Percentiles rank a stretch among this genome's conserved stretches.
These are phyloP conservation scores for Trachelus tabidus DNA, from an alignment of 2,888 invertebrate species.

Conservation along the genomic window DNA sequence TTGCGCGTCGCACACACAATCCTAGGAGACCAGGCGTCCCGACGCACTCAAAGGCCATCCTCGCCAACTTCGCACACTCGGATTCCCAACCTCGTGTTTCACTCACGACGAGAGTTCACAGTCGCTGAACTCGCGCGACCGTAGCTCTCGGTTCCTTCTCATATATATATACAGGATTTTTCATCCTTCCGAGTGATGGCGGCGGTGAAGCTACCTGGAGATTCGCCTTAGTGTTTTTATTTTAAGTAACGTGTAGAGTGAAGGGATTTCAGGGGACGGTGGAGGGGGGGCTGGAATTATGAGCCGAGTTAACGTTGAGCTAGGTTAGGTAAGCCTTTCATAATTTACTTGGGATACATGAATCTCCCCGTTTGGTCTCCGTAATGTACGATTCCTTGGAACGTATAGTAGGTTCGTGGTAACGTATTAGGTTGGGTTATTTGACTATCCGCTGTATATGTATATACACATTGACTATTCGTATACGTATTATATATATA, in stretches of 20 bases:
- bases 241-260: not conserved
- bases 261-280: not conserved
- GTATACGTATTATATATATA: not conserved
- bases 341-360: not conserved
- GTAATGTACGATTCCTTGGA: not conserved
- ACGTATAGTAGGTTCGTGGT: not conserved
- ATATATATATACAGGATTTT: not conserved
- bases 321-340: not conserved
- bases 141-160: not conserved
- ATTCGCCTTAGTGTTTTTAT: not conserved
- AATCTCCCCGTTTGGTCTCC: not conserved
- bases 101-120: not conserved
- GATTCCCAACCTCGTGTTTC: not conserved
- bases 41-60: not conserved
- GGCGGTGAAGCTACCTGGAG: not conserved
- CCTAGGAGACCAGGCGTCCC: not conserved
- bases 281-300: not conserved
- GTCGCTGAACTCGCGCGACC: not conserved
- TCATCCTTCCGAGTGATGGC: not conserved
- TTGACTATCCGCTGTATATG: not conserved
- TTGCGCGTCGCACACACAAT: not conserved
- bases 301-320: not conserved
- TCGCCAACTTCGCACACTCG: not conserved
- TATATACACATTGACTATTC: no score
- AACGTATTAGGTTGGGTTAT: not conserved